Conservation (phyloP, 2,888 invertebrate genomes). For the Drosophila percnosoma region DNA sequence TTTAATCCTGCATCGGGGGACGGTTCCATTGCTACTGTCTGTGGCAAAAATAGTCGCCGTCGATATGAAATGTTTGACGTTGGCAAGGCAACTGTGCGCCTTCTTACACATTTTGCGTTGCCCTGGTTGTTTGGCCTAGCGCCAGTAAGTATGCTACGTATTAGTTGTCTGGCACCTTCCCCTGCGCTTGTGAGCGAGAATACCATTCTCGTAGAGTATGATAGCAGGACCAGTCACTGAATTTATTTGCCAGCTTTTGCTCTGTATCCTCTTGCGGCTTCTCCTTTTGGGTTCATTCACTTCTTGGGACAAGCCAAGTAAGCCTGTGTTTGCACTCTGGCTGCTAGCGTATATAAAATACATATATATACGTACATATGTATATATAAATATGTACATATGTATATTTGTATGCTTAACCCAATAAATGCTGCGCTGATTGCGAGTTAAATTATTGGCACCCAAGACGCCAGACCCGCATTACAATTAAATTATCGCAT, state of each 20-base stretch:
- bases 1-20: slow-evolving; percentile 19
- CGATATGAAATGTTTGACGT: slow-evolving; percentile 41
- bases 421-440: slow-evolving; percentile 75
- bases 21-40: slow-evolving; percentile 46
- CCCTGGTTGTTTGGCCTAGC: slow-evolving; percentile 40
- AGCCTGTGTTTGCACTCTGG: slow-evolving; percentile 35
- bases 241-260: slow-evolving; percentile 66
- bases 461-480: slow-evolving; percentile 67
- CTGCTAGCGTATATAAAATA: not conserved
- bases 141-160: slow-evolving; percentile 49
- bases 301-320: slow-evolving; percentile 49
- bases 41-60: not conserved
- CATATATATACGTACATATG: not conserved
- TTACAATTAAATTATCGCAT: slow-evolving; percentile 82
- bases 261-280: slow-evolving; percentile 31
- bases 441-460: slow-evolving; percentile 78
- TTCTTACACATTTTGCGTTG: not conserved
- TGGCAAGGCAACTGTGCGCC: slow-evolving; percentile 56
- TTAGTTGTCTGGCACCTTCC: slow-evolving; percentile 51
- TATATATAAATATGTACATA: not conserved
- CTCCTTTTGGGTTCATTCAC: slow-evolving; percentile 68
- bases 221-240: slow-evolving; percentile 50
- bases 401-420: slow-evolving; percentile 58
- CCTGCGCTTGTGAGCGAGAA: slow-evolving; percentile 58
- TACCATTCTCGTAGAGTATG: slow-evolving; percentile 35